Base-by-base conservation (phyloP, 1,140 invertebrate genomes). In the Medauroidea extradentata region DNA sequence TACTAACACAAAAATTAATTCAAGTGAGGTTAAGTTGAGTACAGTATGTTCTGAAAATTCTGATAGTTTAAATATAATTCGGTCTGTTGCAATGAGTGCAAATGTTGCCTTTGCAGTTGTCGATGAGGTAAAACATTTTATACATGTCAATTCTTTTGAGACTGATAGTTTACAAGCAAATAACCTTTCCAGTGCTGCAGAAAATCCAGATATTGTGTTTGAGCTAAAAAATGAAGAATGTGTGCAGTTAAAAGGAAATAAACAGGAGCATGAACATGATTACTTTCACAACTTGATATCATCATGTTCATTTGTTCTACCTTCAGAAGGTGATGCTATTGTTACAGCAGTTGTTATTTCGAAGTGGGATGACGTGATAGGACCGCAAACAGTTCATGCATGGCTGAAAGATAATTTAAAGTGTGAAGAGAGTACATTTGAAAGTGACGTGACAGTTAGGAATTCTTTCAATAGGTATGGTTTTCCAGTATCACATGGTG, bases 281-380 rank as follows among this genome's bases (percentile, higher is more conserved):
- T 18, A 39, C n/a, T 23, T 23, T 54, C 8, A 23, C 18, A n/a
- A 24, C 19, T 21, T 25, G 16, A 52, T 9, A 23, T 43, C 23
- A 54, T 43, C 29, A 39, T 51, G 39, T 51, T 61, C 60, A 43
- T 29, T 57, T 59, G 52, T 58, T 13, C 41, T 62, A 8, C 60
- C 60, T 29, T n/a, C 27, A 25, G 39, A 46, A 39, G 51, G 50
- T 23, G 60, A 52, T 27, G 53, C 24, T 58, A 53, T 58, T 23
- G 14, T 62, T 27, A 50, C 38, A 25, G 60, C 49, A 44, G 25
- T 62, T 24, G 50, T 62, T 24, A 41, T 62, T 41, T 62, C 60
- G 1, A 58, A 51, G 19, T 62, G 60, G 60, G 60, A 62, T 59
- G 60, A 62, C 41, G 58, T 62, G 1, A 53, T 62, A 50, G 60